A percentile compares a stretch with the other conserved stretches of the same genome.
phyloP scores from a whole-genome alignment of 2,797 vertebrate genomes.

The Danio aesculapii region DNA sequence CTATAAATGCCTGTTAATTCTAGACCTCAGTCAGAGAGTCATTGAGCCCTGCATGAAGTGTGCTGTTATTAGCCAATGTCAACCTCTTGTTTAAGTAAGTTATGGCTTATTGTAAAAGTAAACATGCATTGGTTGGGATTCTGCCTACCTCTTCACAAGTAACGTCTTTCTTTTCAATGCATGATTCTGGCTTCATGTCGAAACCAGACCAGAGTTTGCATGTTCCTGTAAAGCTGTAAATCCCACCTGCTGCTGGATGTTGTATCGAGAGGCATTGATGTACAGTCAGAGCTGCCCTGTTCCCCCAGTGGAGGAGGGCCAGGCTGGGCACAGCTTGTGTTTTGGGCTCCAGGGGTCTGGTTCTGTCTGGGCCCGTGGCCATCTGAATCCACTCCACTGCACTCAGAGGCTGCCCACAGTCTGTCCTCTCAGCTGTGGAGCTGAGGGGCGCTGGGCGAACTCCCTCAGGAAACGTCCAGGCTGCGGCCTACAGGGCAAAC shows the following conservation, averaged over 20 bases:
- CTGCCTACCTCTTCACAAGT: neutral
- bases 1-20: conserved; percentile 4
- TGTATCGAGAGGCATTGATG: conserved; percentile 37
- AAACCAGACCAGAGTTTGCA: conserved; percentile 10
- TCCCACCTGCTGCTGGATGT: conserved; percentile 34
- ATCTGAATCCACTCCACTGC: conserved; percentile 57
- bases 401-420: conserved; percentile 72
- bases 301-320: conserved; percentile 69
- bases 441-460: conserved; percentile 73
- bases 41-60: conserved; percentile 13
- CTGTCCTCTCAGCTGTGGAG: conserved; percentile 81
- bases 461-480: conserved; percentile 79
- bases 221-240: conserved; percentile 32
- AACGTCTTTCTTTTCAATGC: neutral
- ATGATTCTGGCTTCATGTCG: neutral
- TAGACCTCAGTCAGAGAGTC: conserved; percentile 22
- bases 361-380: conserved; percentile 47
- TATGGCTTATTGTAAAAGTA: conserved; percentile 3
- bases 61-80: conserved; percentile 19
- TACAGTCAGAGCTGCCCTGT: conserved; percentile 46
- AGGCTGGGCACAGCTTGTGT: conserved; percentile 79
- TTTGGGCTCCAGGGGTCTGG: conserved; percentile 76
- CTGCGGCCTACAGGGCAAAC: conserved; percentile 79
- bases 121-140: neutral
- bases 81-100: conserved; percentile 25